Base-by-base conservation (phyloP, 64 coral and sea anemone species). In the Pocillopora damicornis region DNA sequence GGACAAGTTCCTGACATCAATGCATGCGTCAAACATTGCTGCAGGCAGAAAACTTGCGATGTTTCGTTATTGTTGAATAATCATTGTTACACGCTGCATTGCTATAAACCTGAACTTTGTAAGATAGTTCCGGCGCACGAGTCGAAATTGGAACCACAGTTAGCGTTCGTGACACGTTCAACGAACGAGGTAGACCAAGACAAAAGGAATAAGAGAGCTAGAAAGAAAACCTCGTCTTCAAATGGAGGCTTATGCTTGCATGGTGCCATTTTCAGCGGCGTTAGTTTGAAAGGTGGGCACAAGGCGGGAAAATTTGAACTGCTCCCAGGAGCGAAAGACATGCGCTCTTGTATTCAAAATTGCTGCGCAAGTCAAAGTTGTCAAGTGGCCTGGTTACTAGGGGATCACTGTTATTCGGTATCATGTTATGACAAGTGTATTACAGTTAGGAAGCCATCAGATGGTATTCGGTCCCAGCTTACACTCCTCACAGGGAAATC, bases 401-500 rank as follows among this genome's bases (percentile, higher is more conserved):
- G 89, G 0, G 79, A 92, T 22, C 92, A 94, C n/a, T 99, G 97
- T 81, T 99, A 99, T 74, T 95, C 93, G 0, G 93, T 99, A 14
- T 61, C 86, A 30, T 95, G 94, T 59, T 91, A 82, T 51, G 91
- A 76, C 38, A 91, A 73, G 35, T 95, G 94, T 35, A 88, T 87
- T 20, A 87, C 94, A 0, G 87, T 91, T 9, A 89, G 75, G 25
- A 82, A 79, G 81, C 63, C 81, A 17, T 75, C 79, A 14, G 60
- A 62, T 64, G 63, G n/a, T 26, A 92, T 91, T 18, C 68, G 6
- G 30, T 95, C 93, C 13, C 86, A 95, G 90, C 91, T 92, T 73
- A 90, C 89, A 10, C 77, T 95, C 42, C 82, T 95, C 4, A 88
- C 91, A 59, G 72, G 87, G 34, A 74, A 56, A 74, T 3, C 60